Base-by-base conservation (phyloP, 2,888 invertebrate genomes). In the Microplitis manilae region DNA sequence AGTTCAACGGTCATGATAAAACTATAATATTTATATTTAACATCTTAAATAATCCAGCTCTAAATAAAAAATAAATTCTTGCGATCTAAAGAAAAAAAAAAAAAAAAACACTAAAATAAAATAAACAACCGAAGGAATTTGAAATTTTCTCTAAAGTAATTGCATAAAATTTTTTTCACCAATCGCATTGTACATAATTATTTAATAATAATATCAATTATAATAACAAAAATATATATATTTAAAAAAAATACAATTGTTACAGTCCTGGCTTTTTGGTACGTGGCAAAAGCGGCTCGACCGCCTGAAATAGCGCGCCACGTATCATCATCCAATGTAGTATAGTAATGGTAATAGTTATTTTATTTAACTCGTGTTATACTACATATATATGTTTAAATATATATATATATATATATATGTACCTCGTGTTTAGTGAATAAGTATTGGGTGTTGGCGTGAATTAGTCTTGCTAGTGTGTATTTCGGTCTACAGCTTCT, bases 271-370 rank as follows among this genome's bases (percentile, higher is more conserved):
- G 81, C 75, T 79, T 64, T 76, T 79, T 79, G 82, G 81, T 84
- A 83, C 81, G 81, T 83, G 83, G 85, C 65, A 82, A 79, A 79
- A 76, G 76, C 77, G 84, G 85, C 86, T 87, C 85, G 83, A 81
- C 84, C 82, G 83, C 86, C 84, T 87, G 87, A 88, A 88, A 88
- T 88, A 88, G 88, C 85, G 83, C 83, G 81, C 84, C 83, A 84
- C 83, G 82, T 85, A 82, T 79, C 61, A 76, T 65, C 72, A 62
- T 61, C 15, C 77, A 70, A 72, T 73, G 72, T 60, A 68, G n/a
- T 68, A 80, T 50, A 50, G 50, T 13, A 50, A 50, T 50, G 50
- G 50, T 50, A 50, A 50, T 50, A 50, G 50, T 50, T 50, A 13
- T 50, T 50, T 50, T 50, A 50, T 50, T 50, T 50, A 50, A 50